Base-by-base conservation (phyloP, 2,797 vertebrate genomes). In the Clarias platycephalus region DNA sequence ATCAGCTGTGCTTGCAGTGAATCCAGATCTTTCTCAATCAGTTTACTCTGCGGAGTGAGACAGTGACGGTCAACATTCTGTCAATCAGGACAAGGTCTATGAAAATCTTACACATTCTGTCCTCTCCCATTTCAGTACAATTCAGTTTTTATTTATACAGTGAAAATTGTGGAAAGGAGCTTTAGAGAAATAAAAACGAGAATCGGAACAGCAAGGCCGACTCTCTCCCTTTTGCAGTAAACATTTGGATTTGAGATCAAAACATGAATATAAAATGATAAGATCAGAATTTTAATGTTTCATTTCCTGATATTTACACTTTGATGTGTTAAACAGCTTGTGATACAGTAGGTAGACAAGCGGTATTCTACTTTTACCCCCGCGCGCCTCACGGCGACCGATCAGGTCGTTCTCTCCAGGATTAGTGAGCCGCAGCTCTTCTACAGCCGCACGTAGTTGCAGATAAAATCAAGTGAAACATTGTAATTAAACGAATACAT, bases 1-100 rank as follows among this genome's bases (percentile, higher is more conserved):
- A 96, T 96, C 82, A 97, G 90, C 88, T 98, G 96, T 0, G 94
- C 92, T 90, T 96, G 96, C 71, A 99, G 93, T 0, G 93, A 90
- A 92, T 96, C 94, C 55, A 97, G 88, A 86, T 99, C 98, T 88
- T 92, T 90, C 49, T 96, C 94, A 44, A 99, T 95, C 91, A 98
- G 92, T 88, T 94, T 94, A 0, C 91, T 92, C 97, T 97, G 20
- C 57, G 68, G 15, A 82, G 22, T 81, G 26, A 81, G 18, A 82
- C 13, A 86, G 55, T 13, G 22, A 60, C 53, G 3, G 22, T 34
- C 16, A 74, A 31, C 26, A 22, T 58, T 22, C 53, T 55, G 44
- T 28, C 7, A 75, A 37, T 34, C 10, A 60, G 31, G 49, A 58
- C 58, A 3, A 60, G 22, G 3, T 13, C 5, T 37, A 31, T 24